Conservation (phyloP, 1,140 invertebrate species). For the Drosophila sp. region DNA sequence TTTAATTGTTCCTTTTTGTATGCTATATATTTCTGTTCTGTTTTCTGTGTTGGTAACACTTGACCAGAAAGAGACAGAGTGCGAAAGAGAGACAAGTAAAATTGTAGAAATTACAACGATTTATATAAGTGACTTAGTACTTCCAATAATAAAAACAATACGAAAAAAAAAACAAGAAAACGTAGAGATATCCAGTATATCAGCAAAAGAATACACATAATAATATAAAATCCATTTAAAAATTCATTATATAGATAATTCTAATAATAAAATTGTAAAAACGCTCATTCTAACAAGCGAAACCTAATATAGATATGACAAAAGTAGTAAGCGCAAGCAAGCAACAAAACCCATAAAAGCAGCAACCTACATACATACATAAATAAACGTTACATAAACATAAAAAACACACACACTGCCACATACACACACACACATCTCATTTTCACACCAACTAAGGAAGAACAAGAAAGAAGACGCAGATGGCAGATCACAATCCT, state of each 20-base stretch:
- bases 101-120: conserved; percentile 69
- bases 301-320: not conserved
- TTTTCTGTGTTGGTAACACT: conserved; percentile 59
- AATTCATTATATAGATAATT: conserved; percentile 26
- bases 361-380: not conserved
- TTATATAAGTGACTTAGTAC: conserved; percentile 66
- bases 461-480: conserved; percentile 14
- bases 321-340: not conserved
- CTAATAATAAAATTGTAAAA: conserved; percentile 11
- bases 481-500: not conserved
- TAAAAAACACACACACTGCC: conserved; percentile 1
- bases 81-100: not conserved
- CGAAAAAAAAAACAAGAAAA: conserved; percentile 28
- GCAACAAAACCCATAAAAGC: conserved; percentile 3
- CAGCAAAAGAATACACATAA: conserved; percentile 31
- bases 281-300: not conserved
- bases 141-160: conserved; percentile 50
- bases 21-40: conserved; percentile 26
- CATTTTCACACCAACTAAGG: not conserved
- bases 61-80: conserved; percentile 44
- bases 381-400: conserved; percentile 22
- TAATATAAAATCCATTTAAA: conserved; percentile 42
- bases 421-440: conserved; percentile 5
- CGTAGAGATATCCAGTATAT: conserved; percentile 22
- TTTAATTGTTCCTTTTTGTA: conserved; percentile 30